Evolutionary conservation across 1,140 invertebrate genomes (phyloP).

Genomic region (Micrasema longulum): DNA sequence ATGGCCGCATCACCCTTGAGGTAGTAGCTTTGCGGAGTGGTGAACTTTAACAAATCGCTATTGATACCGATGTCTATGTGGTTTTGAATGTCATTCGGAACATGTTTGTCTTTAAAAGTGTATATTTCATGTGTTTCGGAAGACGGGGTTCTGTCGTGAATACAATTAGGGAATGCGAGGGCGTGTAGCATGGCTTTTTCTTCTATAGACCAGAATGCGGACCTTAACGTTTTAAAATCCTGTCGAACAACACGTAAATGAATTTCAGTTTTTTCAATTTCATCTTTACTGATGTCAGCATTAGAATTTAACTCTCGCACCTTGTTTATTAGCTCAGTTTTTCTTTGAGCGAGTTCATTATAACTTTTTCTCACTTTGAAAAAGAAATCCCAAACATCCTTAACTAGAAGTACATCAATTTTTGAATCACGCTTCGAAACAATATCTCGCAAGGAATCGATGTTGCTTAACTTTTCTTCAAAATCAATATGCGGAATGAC

Average conservation of each 20-base stretch:
- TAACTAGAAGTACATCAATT: slow-evolving; percentile 63
- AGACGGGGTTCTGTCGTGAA: slow-evolving; percentile 73
- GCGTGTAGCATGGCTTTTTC: slow-evolving; percentile 69
- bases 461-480: slow-evolving; percentile 65
- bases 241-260: slow-evolving; percentile 70
- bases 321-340: slow-evolving; percentile 59
- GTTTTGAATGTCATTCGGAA: slow-evolving; percentile 57
- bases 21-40: slow-evolving; percentile 72
- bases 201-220: slow-evolving; percentile 71
- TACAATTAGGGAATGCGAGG: slow-evolving; percentile 74
- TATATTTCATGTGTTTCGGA: slow-evolving; percentile 63
- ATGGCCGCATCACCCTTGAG: slow-evolving; percentile 72
- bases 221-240: slow-evolving; percentile 71
- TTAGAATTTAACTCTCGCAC: slow-evolving; percentile 58
- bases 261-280: slow-evolving; percentile 66
- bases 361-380: slow-evolving; percentile 60
- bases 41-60: slow-evolving; percentile 70
- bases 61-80: slow-evolving; percentile 72
- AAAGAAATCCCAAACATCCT: slow-evolving; percentile 68
- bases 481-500: slow-evolving; percentile 74
- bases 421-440: slow-evolving; percentile 61
- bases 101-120: slow-evolving; percentile 59
- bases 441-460: slow-evolving; percentile 64
- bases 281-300: slow-evolving; percentile 59
- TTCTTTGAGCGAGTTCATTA: slow-evolving; percentile 62